Evolutionary conservation across 1,140 invertebrate species (phyloP).

Genomic region (Aphis gossypii): DNA sequence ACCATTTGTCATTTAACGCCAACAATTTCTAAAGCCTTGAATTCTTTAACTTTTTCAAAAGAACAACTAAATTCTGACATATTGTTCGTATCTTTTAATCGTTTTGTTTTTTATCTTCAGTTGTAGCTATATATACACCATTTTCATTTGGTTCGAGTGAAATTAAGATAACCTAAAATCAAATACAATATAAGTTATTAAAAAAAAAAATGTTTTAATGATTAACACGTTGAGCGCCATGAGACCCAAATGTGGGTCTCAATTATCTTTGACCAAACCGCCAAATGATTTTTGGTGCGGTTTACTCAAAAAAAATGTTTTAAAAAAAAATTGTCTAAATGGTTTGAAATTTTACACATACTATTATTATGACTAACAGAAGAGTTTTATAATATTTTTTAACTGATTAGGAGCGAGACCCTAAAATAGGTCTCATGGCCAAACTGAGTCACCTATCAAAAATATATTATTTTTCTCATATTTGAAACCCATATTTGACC

Average conservation of each 20-base stretch:
- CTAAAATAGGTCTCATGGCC: not conserved
- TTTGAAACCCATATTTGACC: too few relatives aligned
- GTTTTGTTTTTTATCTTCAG: not conserved
- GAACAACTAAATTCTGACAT: not conserved
- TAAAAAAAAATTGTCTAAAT: not conserved
- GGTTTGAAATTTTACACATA: too few relatives aligned
- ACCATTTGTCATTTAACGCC: conserved; percentile 36
- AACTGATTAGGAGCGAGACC: not conserved
- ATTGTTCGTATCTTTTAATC: not conserved
- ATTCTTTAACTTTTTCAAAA: not conserved
- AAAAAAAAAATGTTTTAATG: too few relatives aligned
- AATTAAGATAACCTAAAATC: not conserved
- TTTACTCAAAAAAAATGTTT: not conserved
- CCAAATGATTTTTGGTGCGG: not conserved
- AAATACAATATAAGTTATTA: too few relatives aligned
- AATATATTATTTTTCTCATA: not conserved
- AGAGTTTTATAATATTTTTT: not conserved
- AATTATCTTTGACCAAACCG: not conserved
- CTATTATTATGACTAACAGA: not conserved
- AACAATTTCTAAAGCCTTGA: not conserved
- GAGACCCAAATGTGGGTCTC: not conserved
- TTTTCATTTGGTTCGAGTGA: not conserved
- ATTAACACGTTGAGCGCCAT: not conserved
- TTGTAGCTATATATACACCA: not conserved
- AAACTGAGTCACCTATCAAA: not conserved